Evolutionary conservation across 1,140 invertebrate genomes (phyloP).

Genomic region (Drosophila jambulina): DNA sequence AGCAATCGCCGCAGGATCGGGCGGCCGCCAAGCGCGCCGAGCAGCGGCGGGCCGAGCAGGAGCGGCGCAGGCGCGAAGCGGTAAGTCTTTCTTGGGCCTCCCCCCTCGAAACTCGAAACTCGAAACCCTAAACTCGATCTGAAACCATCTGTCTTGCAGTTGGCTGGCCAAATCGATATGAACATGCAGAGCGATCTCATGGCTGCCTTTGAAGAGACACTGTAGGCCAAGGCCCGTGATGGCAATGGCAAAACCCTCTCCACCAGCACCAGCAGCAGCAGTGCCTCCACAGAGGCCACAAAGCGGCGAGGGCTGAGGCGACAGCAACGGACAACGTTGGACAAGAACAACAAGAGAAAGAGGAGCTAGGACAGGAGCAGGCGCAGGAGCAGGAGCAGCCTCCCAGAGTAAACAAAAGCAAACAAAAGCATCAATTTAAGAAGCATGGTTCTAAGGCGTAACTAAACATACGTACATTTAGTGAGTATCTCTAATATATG

Average conservation of each 20-base stretch:
- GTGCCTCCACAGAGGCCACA: neutral
- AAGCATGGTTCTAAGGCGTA: conserved; percentile 49
- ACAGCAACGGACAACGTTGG: conserved; percentile 29
- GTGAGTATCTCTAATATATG: conserved; percentile 47
- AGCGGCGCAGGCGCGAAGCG: conserved; percentile 94
- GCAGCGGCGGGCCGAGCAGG: conserved; percentile 93
- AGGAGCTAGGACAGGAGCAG: conserved; percentile 18
- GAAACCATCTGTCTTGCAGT: conserved; percentile 87
- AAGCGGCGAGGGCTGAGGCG: conserved; percentile 20
- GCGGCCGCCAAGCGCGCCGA: conserved; percentile 91
- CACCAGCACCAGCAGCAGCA: conserved; percentile 3
- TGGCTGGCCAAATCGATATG: conserved; percentile 98
- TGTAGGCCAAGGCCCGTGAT: conserved; percentile 87
- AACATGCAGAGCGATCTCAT: conserved; percentile 99
- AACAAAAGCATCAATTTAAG: conserved; percentile 22
- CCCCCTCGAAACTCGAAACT: neutral
- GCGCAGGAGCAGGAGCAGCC: neutral
- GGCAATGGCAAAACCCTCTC: neutral
- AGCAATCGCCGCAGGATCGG: conserved; percentile 89
- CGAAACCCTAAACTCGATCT: neutral
- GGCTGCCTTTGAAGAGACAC: conserved; percentile 98
- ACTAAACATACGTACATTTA: conserved; percentile 47
- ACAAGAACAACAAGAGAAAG: conserved; percentile 8
- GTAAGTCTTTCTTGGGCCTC: conserved; percentile 87
- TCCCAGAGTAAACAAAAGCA: conserved; percentile 14